Evolutionary conservation across 2,888 invertebrate genomes (phyloP).

Genomic region (Drosophila pseudotakahashii): DNA sequence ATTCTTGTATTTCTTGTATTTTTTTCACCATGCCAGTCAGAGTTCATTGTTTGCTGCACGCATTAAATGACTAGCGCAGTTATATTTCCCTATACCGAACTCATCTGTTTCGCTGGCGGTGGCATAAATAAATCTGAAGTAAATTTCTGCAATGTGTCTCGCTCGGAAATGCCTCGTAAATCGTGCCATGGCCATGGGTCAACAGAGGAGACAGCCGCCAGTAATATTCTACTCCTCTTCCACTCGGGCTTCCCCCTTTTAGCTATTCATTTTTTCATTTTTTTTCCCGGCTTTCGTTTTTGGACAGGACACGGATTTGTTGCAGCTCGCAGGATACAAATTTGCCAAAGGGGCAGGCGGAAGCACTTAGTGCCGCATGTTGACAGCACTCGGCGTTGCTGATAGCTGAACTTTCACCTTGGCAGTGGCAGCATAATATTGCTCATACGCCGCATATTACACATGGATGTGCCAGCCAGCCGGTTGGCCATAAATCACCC

Average conservation of each 20-base stretch:
- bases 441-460: slow-evolving; percentile 77
- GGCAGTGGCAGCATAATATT: slow-evolving; percentile 59
- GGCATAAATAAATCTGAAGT: slow-evolving; percentile 80
- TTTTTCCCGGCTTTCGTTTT: slow-evolving; percentile 47
- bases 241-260: slow-evolving; percentile 28
- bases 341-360: slow-evolving; percentile 69
- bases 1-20: slow-evolving; percentile 49
- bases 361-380: slow-evolving; percentile 76
- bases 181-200: slow-evolving; percentile 77
- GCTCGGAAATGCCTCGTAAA: slow-evolving; percentile 82
- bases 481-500: slow-evolving; percentile 69
- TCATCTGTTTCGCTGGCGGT: slow-evolving; percentile 38
- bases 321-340: slow-evolving; percentile 76
- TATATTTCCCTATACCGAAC: slow-evolving; percentile 38
- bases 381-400: slow-evolving; percentile 67
- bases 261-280: slow-evolving; percentile 14
- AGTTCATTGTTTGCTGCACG: slow-evolving; percentile 69
- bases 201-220: slow-evolving; percentile 55
- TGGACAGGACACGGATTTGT: slow-evolving; percentile 70
- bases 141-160: slow-evolving; percentile 81
- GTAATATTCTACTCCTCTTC: slow-evolving; percentile 58
- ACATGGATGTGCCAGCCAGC: slow-evolving; percentile 57
- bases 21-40: slow-evolving; percentile 35
- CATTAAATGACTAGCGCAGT: slow-evolving; percentile 57
- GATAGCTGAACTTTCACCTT: slow-evolving; percentile 79